phyloP scores from a whole-genome alignment of 2,888 invertebrate genomes.

The Melangyna quadrimaculata region DNA sequence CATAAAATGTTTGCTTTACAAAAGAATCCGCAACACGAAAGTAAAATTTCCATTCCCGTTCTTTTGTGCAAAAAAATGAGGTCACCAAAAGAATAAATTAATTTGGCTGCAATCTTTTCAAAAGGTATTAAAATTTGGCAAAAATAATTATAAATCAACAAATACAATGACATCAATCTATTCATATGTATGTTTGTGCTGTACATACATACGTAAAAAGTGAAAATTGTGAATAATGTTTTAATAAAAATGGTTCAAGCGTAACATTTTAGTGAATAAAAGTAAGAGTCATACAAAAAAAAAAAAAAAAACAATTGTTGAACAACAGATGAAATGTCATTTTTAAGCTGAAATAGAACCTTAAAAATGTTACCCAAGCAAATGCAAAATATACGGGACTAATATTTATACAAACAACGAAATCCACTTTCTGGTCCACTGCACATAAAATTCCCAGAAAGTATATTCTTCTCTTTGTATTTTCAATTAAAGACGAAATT shows the following conservation, averaged over 20 bases:
- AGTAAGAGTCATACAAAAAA: constrained; percentile 5
- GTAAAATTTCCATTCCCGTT: too few relatives aligned
- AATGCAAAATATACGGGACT: background rate
- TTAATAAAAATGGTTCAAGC: background rate
- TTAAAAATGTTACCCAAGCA: background rate
- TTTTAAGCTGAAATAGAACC: background rate
- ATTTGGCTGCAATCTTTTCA: too few relatives aligned
- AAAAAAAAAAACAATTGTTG: background rate
- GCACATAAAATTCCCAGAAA: background rate
- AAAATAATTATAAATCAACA: background rate
- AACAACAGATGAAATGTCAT: background rate
- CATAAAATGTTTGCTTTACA: too few relatives aligned
- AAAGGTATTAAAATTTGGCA: background rate
- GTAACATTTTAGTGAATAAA: background rate
- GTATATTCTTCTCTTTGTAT: background rate
- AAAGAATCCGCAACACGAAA: too few relatives aligned
- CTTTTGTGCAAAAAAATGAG: background rate
- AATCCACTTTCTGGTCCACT: constrained; percentile 24
- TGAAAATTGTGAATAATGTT: constrained; percentile 2
- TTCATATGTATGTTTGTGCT: too few relatives aligned
- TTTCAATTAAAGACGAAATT: background rate
- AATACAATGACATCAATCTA: background rate
- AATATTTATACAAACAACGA: background rate
- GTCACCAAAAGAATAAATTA: background rate
- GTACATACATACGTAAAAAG: too few relatives aligned